Base-by-base conservation (phyloP, 2,113 vertebrate species). In the Platichthys stellatus region DNA sequence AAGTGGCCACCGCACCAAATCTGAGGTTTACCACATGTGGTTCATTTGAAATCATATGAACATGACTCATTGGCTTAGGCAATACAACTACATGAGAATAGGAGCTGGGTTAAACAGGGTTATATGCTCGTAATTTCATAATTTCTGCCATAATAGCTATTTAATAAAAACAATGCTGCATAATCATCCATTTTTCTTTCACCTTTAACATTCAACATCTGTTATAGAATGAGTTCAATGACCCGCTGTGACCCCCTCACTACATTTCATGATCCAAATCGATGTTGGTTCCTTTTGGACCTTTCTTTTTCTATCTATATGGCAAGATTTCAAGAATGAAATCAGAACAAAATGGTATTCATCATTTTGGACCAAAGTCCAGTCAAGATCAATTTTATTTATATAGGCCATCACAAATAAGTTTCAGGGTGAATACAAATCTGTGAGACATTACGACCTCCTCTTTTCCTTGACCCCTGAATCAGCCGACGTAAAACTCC, bases 31-130 rank as follows among this genome's bases (percentile, higher is more conserved):
- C 54, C 18, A 28, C 62, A 68, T 43, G 56, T 31, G 47, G 12
- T 59, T 78, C 28, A 28, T 28, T 68, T 21, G 31, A 58, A 81
- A 78, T 83, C 84, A 85, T 72, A 64, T 82, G 82, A 81, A 76
- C 23, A 31, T 78, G 78, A 87, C 31, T 81, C 74, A 72, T 0
- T 15, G 51, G 45, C 18, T 77, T 47, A 54, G 47, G 56, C 74
- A 60, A 64, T 26, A 68, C 10, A 65, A 24, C 7, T 45, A 24
- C 45, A 49, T 1, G 26, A 38, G 59, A 28, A 6, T 5, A 63
- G 21, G 62, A 43, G 31, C 2, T 1, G 49, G 21, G 51, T 73
- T 75, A 73, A 58, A 67, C 0, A 1, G 28, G 73, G 70, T 67
- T 11, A 68, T 2, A 14, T 0, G 0, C 1, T 49, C 23, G 5